Evolutionary conservation across 1,140 invertebrate species (phyloP), one percentile per base, ranked within the genome.

Genomic region (Trachelipus rathkii): DNA sequence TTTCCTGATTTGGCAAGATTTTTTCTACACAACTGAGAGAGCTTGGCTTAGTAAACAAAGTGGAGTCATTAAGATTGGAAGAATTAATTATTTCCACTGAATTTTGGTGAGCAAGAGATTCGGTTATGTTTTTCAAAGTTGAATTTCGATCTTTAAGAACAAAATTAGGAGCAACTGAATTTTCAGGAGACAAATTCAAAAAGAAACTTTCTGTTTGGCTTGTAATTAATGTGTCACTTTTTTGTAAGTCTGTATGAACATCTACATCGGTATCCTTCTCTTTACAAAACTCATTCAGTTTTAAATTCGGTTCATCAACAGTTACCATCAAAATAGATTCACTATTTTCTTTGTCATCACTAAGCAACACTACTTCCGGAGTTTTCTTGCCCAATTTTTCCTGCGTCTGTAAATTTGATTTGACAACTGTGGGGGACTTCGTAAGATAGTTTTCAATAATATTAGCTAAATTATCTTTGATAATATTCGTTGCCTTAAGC

Each of bases 391-490:
- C 8, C 50, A 60, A 60, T 15, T 19, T 60, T 19, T 60, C 2
- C 1, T 60, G 50, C 2, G 50, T 60, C 50, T 13, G 50, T 13
- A 60, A 2, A 15, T 60, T 19, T 60, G 50, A 13, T 60, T 13
- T 60, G 50, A 60, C 11, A 19, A 60, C 50, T 60, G 11, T 19
- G 50, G 50, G 50, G 8, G 50, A 60, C 50, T 60, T 60, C 19
- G 50, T 60, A 15, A 81, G 71, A 23, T 81, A 81, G 43, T 78
- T 81, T 60, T 81, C 77, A 21, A 81, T 74, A 68, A 81, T 81
- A 67, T 81, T 81, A 13, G 79, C 77, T 11, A 81, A 67, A 46
- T 81, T 81, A 24, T 81, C 79, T 72, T 73, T 78, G n/a, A 81
- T 81, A 44, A 81, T 77, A 71, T 70, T 78, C n/a, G 79, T 78